Evolutionary conservation across 2,113 vertebrate genomes (phyloP), one percentile per base, ranked within the genome.

Genomic region (Melierax canorus): DNA sequence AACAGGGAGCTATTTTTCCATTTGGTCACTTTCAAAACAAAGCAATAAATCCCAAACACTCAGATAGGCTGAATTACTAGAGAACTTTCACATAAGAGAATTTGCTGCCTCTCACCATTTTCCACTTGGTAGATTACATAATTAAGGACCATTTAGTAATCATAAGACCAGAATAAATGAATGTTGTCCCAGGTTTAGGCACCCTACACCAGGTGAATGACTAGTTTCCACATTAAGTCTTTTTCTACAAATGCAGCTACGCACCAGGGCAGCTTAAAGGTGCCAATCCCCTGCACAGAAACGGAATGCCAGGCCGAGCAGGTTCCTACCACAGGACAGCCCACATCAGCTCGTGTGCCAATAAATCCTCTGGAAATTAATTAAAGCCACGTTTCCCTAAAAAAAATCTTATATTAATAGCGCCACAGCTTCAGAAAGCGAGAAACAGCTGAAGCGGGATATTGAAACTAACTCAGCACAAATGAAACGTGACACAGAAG

Each of bases 341-440:
- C 46, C 34, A 14, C 0, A 0, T 13, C 39, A 58, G 24, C 30
- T 24, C 12, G 5, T 0, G 2, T 5, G 11, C 59, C 45, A 58
- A 9, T 15, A 51, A 69, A 51, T 15, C 39, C 39, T 46, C 29
- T 7, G 7, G 12, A 50, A 34, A 27, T 58, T 9, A 55, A 56
- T 43, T 60, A 64, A 64, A 76, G 11, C 27, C 72, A 73, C 15
- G 1, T 21, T 46, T 51, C 48, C 67, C 55, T 50, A n/a, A 36
- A 75, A 83, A 83, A 3, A 15, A 38, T 10, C 19, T 66, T 53
- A 6, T 48, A 86, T 62, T 72, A 68, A n/a, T 0, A 84, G 10
- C 1, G 1, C 43, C 60, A 50, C 71, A 82, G 30, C 62, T 66
- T 50, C 72, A 48, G 27, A 39, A 68, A 69, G 14, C 16, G 2